Evolutionary conservation across 2,797 vertebrate genomes (phyloP).

Genomic region (Borostomias antarcticus): DNA sequence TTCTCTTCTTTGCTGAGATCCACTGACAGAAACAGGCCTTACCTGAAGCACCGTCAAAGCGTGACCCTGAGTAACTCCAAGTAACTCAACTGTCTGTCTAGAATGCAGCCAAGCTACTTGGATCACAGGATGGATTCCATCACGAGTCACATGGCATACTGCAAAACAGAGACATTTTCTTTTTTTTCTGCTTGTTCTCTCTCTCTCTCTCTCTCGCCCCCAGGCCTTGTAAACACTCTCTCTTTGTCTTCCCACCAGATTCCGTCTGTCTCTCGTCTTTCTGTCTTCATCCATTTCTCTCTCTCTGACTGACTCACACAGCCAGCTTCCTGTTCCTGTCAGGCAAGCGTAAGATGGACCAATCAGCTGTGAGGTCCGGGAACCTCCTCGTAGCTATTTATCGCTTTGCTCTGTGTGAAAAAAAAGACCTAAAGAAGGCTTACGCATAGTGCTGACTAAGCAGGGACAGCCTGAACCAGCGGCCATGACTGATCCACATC

Average conservation of each 20-base stretch:
- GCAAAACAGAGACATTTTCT: conserved; percentile 42
- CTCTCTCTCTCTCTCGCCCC: conserved; percentile 51
- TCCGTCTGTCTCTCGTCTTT: conserved; percentile 54
- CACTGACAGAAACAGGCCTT: not conserved
- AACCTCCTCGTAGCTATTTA: conserved; percentile 81
- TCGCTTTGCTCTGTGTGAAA: conserved; percentile 70
- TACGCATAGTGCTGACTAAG: conserved; percentile 80
- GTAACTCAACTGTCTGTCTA: not conserved
- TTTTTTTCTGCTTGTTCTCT: conserved; percentile 45
- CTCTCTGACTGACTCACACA: conserved; percentile 54
- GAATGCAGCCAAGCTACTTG: conserved; percentile 7
- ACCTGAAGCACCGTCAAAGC: not conserved
- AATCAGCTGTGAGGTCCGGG: conserved; percentile 78
- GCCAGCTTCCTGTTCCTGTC: conserved; percentile 79
- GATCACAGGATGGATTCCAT: conserved; percentile 60
- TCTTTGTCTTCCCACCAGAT: conserved; percentile 15
- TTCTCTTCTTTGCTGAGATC: no score
- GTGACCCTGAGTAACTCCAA: not conserved
- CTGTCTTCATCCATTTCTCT: conserved; percentile 50
- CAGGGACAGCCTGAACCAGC: conserved; percentile 60
- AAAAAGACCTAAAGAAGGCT: conserved; percentile 63
- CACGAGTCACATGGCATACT: conserved; percentile 55
- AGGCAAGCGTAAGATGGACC: conserved; percentile 74
- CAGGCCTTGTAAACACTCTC: not conserved
- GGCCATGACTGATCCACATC: conserved; percentile 59